Evolutionary conservation across 2,888 invertebrate genomes (phyloP).

Genomic region (Argyra leucocephala): DNA sequence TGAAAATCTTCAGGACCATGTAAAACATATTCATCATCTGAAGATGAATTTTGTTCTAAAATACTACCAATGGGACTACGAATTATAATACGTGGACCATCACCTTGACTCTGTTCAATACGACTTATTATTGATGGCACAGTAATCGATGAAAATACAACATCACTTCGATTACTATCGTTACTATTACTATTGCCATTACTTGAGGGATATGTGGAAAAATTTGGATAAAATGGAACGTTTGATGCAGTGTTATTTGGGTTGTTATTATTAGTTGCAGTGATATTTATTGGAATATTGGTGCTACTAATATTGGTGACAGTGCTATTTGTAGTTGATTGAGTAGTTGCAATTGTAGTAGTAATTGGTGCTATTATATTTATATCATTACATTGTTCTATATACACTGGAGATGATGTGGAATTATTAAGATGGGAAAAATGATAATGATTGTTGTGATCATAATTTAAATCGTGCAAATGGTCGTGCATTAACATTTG

Average conservation of each 20-base stretch:
- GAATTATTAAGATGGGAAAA: background rate
- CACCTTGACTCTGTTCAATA: slow-evolving; percentile 8
- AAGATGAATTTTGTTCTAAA: slow-evolving; percentile 1
- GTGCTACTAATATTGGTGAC: background rate
- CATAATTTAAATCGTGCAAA: slow-evolving; percentile 1
- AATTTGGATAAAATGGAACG: background rate
- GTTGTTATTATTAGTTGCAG: background rate
- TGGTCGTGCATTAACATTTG: slow-evolving; percentile 1
- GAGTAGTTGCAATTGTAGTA: slow-evolving; percentile 2
- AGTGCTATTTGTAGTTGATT: background rate
- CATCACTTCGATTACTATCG: background rate
- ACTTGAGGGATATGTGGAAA: background rate
- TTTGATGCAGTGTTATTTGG: background rate
- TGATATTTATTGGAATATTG: background rate
- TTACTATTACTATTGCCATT: background rate
- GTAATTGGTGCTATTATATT: background rate
- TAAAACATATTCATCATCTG: background rate
- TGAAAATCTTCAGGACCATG: background rate
- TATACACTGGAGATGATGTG: slow-evolving; percentile 6
- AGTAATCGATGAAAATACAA: slow-evolving; percentile 1
- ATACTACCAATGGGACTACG: slow-evolving; percentile 7
- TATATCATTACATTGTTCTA: slow-evolving; percentile 4
- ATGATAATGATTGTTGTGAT: slow-evolving; percentile 3
- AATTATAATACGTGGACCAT: slow-evolving; percentile 11
- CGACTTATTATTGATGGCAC: slow-evolving; percentile 1